Evolutionary conservation across 1,140 invertebrate species (phyloP).

Genomic region (Zaprionus nigranus): DNA sequence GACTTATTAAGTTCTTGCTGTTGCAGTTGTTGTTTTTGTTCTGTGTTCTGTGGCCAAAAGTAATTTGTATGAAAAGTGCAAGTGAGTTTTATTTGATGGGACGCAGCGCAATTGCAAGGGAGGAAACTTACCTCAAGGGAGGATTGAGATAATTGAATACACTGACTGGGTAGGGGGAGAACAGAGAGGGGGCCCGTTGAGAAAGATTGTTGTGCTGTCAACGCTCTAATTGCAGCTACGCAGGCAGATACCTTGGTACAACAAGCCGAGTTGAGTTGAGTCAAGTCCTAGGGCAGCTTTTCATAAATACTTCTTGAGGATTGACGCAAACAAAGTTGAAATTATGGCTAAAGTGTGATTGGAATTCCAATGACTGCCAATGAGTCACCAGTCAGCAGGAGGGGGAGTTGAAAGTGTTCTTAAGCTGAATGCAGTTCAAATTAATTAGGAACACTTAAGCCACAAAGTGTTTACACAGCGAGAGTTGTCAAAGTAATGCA

Average conservation of each 20-base stretch:
- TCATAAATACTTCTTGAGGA: not conserved
- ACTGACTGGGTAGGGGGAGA: not conserved
- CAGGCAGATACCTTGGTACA: conserved; percentile 5
- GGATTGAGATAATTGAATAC: conserved; percentile 65
- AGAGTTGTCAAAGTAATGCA: not conserved
- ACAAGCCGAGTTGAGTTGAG: conserved; percentile 5
- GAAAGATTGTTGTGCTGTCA: not conserved
- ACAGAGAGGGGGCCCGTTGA: not conserved
- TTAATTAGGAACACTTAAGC: not conserved
- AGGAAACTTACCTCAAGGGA: not conserved
- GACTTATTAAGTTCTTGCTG: conserved; percentile 64
- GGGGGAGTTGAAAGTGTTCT: not conserved
- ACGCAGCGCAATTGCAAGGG: conserved; percentile 39
- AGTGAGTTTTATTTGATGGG: conserved; percentile 73
- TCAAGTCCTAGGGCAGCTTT: conserved; percentile 10
- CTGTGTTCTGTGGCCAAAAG: conserved; percentile 48
- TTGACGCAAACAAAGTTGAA: not conserved
- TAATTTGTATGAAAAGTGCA: conserved; percentile 79
- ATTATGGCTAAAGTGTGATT: conserved; percentile 8
- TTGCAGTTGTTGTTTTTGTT: conserved; percentile 29
- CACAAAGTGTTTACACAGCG: not conserved
- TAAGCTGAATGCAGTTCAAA: not conserved
- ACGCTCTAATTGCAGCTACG: conserved; percentile 59
- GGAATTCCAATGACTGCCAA: not conserved
- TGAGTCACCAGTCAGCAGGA: not conserved